Conservation (phyloP, 2,888 invertebrate genomes). For the Eupithecia abbreviata region DNA sequence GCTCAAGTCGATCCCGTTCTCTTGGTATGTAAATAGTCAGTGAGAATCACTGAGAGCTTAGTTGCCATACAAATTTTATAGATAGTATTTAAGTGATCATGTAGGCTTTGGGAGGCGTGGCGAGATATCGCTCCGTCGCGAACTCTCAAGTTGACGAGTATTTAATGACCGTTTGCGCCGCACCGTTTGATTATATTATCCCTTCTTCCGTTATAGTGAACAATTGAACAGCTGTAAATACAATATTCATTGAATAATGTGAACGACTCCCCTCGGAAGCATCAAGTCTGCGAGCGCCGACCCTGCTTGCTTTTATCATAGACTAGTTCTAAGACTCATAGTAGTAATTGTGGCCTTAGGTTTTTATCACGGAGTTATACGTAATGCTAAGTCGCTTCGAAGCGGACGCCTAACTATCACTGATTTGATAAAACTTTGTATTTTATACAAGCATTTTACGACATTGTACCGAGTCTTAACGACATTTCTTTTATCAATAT, state of each 20-base stretch:
- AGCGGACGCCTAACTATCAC: conserved; percentile 52
- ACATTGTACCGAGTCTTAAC: conserved; percentile 74
- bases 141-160: not conserved
- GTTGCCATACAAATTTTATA: conserved; percentile 82
- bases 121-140: not conserved
- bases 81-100: conserved; percentile 73
- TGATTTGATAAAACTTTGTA: conserved; percentile 57
- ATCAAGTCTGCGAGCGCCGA: conserved; percentile 48
- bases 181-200: conserved; percentile 18
- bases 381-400: conserved; percentile 56
- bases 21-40: conserved; percentile 76
- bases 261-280: conserved; percentile 47
- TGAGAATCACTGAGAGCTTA: conserved; percentile 76
- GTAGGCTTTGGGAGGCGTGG: conserved; percentile 45
- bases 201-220: conserved; percentile 15
- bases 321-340: conserved; percentile 58
- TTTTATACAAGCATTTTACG: conserved; percentile 71
- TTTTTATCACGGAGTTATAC: conserved; percentile 64
- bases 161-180: conserved; percentile 15
- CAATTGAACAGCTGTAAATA: conserved; percentile 60
- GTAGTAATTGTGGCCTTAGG: conserved; percentile 81
- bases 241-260: conserved; percentile 56
- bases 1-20: conserved; percentile 40
- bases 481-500: conserved; percentile 72
- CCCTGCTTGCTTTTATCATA: conserved; percentile 63